Evolutionary conservation across 2,888 invertebrate genomes (phyloP).

Genomic region (Blomia tropicalis): DNA sequence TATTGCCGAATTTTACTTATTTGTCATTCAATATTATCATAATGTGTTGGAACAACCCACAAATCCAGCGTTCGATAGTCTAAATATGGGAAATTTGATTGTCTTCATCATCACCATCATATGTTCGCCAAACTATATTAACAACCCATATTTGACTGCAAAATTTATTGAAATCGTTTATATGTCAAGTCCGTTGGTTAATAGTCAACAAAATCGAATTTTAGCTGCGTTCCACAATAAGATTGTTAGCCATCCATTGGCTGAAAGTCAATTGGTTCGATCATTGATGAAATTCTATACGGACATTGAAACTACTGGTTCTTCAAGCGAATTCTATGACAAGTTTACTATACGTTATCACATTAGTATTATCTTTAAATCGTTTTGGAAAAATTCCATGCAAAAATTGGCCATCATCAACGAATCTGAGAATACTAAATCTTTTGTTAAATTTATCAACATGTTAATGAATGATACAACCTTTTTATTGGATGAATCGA

Average conservation of each 20-base stretch:
- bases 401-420: slow-evolving; percentile 67
- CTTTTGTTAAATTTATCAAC: slow-evolving; percentile 90
- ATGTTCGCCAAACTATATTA: slow-evolving; percentile 73
- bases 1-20: slow-evolving; percentile 83
- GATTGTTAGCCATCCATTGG: slow-evolving; percentile 72
- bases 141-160: slow-evolving; percentile 90
- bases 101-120: slow-evolving; percentile 75
- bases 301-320: slow-evolving; percentile 90
- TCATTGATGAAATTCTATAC: slow-evolving; percentile 96
- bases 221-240: slow-evolving; percentile 46
- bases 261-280: slow-evolving; percentile 63
- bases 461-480: slow-evolving; percentile 98
- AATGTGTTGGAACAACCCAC: slow-evolving; percentile 42
- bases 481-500: slow-evolving; percentile 83
- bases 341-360: slow-evolving; percentile 97
- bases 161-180: slow-evolving; percentile 75
- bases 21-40: slow-evolving; percentile 51
- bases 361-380: slow-evolving; percentile 84
- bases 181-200: slow-evolving; percentile 41
- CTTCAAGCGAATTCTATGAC: slow-evolving; percentile 95
- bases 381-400: slow-evolving; percentile 76
- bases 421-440: slow-evolving; percentile 53
- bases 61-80: slow-evolving; percentile 5
- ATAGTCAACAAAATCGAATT: too few species aligned
- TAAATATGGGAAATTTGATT: slow-evolving; percentile 50